phyloP scores from a whole-genome alignment of 2,797 vertebrate species.

The Acomys russatus region DNA sequence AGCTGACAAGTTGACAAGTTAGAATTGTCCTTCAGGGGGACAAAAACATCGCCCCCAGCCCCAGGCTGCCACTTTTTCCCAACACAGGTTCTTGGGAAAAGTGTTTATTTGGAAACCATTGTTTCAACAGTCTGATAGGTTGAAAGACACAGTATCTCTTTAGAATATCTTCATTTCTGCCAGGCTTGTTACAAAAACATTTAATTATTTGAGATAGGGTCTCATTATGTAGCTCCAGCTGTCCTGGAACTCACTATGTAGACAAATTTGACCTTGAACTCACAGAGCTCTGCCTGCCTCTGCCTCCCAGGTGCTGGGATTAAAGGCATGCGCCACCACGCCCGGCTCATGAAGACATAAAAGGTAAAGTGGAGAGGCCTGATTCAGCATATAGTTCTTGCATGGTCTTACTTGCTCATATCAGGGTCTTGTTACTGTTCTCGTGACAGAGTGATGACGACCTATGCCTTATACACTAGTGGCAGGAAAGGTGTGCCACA shows the following conservation, averaged over 20 bases:
- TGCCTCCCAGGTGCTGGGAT: neutral
- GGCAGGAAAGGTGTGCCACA: neutral
- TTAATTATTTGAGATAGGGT: neutral
- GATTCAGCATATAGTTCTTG: neutral
- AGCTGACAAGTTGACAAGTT: neutral
- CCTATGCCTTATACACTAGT: neutral
- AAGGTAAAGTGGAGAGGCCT: neutral
- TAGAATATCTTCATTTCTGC: neutral
- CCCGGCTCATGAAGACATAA: neutral
- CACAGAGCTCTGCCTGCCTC: neutral
- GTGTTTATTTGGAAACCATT: neutral
- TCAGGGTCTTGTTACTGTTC: neutral
- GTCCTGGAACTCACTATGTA: neutral
- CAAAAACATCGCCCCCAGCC: too few relatives aligned
- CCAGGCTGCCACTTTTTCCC: neutral
- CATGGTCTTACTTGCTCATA: neutral
- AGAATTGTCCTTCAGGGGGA: neutral
- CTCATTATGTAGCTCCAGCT: neutral
- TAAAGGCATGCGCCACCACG: neutral
- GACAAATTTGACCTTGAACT: neutral
- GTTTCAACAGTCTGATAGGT: neutral
- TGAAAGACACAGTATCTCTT: neutral
- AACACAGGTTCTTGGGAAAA: neutral
- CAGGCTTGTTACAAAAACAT: neutral
- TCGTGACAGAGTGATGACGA: neutral